Conservation (phyloP, 2,113 vertebrate species). For the Pachypanchax playfairii region DNA sequence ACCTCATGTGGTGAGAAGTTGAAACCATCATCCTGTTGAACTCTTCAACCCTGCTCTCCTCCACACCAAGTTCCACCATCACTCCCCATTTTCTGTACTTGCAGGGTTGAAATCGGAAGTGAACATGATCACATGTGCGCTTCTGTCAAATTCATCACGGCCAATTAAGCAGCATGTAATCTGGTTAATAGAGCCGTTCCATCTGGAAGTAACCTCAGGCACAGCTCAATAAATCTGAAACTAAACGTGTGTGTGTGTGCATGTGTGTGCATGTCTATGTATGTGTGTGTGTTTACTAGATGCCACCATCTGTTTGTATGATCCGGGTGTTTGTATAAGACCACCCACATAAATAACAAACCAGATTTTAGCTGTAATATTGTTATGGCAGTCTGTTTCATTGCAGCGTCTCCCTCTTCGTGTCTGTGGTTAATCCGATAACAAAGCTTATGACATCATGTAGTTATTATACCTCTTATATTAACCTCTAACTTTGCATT, state of each 20-base stretch:
- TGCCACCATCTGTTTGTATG: slow-evolving; percentile 64
- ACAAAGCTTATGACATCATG: slow-evolving; percentile 54
- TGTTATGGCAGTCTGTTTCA: slow-evolving; percentile 72
- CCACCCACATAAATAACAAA: slow-evolving; percentile 72
- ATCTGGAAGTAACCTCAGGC: slow-evolving; percentile 64
- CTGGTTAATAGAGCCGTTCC: slow-evolving; percentile 70
- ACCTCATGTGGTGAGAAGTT: slow-evolving; percentile 9
- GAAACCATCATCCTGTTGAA: slow-evolving; percentile 27
- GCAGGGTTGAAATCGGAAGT: slow-evolving; percentile 60
- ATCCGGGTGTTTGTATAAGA: slow-evolving; percentile 50
- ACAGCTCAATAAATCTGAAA: slow-evolving; percentile 46
- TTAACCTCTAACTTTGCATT: slow-evolving; percentile 9
- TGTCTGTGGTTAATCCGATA: slow-evolving; percentile 66
- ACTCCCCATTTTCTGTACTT: slow-evolving; percentile 50
- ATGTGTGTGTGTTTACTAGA: slow-evolving; percentile 44
- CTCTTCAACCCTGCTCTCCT: slow-evolving; percentile 47
- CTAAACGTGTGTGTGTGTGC: not conserved
- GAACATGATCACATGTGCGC: slow-evolving; percentile 55
- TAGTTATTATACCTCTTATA: slow-evolving; percentile 2
- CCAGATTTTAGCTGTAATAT: slow-evolving; percentile 67
- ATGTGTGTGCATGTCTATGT: slow-evolving; percentile 28
- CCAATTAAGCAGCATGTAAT: slow-evolving; percentile 72
- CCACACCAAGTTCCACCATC: slow-evolving; percentile 21
- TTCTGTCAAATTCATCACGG: slow-evolving; percentile 68
- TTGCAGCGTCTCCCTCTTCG: slow-evolving; percentile 57